phyloP scores from a whole-genome alignment of 2,113 vertebrate genomes.

The Sialia sialis region DNA sequence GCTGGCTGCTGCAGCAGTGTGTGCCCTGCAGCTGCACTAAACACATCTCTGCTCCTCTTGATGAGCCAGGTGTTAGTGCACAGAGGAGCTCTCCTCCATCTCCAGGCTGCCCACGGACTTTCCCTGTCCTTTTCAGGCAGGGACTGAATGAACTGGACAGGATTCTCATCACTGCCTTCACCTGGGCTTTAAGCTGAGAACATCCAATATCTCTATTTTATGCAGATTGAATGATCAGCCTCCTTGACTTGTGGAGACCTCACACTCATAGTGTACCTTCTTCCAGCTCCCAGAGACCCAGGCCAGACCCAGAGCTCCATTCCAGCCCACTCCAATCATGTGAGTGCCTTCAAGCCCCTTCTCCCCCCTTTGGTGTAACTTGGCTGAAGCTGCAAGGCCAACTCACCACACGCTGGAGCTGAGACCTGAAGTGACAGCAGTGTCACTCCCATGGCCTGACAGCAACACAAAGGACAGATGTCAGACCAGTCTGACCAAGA shows the following conservation, averaged over 20 bases:
- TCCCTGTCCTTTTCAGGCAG: neutral
- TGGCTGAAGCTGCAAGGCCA: neutral
- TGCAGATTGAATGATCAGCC: neutral
- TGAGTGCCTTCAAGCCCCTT: neutral
- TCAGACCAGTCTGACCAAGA: neutral
- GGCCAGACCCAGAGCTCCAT: neutral
- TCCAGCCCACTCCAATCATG: neutral
- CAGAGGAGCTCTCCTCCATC: neutral
- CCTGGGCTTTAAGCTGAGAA: neutral
- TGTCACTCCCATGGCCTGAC: neutral
- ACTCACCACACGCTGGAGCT: neutral
- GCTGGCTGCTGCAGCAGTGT: neutral
- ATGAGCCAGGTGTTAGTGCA: neutral
- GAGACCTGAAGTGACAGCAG: neutral
- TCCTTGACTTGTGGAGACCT: neutral
- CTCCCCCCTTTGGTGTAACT: neutral
- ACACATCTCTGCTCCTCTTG: neutral
- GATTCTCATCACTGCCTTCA: neutral
- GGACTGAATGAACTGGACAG: neutral
- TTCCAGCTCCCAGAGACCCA: neutral
- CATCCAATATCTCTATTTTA: neutral
- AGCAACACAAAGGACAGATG: neutral
- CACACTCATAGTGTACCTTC: fast-evolving
- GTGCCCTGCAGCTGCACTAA: neutral
- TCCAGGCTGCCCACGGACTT: neutral